Percentiles rank a stretch among this genome's conserved stretches.
phyloP scores from a whole-genome alignment of 2,113 vertebrate genomes.

The Pluvialis apricaria region DNA sequence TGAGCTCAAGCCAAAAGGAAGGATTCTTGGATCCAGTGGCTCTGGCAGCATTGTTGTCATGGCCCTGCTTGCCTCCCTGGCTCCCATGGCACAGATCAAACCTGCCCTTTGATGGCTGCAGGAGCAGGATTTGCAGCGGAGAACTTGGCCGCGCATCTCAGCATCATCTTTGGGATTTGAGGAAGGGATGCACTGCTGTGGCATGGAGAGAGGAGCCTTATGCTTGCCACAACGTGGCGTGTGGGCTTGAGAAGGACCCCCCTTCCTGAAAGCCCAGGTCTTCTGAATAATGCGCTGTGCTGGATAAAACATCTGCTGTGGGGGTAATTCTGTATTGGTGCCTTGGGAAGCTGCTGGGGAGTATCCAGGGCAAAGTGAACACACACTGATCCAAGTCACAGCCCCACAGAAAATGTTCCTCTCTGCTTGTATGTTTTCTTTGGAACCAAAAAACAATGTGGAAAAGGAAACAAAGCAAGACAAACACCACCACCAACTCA shows the following conservation, averaged over 20 bases:
- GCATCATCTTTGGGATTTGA: neutral
- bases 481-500: neutral
- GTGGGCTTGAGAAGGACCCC: neutral
- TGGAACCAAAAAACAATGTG: neutral
- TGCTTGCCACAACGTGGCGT: rapidly evolving
- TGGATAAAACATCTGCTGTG: neutral
- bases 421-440: neutral
- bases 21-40: neutral
- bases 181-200: neutral
- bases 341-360: neutral
- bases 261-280: neutral
- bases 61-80: neutral
- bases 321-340: neutral
- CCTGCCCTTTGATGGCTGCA: neutral
- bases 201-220: rapidly evolving
- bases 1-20: neutral
- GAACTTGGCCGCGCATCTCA: rapidly evolving
- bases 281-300: neutral
- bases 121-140: neutral
- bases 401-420: neutral
- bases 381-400: neutral
- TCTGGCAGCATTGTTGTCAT: neutral
- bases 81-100: neutral
- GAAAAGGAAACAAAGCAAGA: neutral
- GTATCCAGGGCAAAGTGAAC: neutral